phyloP scores from a whole-genome alignment of 2,888 invertebrate species.

The Tenthredo livida region DNA sequence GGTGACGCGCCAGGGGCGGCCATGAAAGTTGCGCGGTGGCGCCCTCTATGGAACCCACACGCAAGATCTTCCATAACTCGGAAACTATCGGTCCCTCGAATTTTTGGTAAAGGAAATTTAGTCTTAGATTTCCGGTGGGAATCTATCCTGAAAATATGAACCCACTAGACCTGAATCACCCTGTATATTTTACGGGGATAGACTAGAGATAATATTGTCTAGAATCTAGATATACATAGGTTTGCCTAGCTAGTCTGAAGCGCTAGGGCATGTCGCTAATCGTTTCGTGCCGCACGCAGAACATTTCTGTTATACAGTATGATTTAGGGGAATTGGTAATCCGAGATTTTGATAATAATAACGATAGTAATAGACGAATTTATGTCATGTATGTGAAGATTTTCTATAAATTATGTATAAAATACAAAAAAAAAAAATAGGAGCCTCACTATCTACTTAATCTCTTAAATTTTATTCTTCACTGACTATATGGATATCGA shows the following conservation, averaged over 20 bases:
- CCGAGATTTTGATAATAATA: not conserved
- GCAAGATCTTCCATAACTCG: no score
- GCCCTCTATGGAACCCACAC: no score
- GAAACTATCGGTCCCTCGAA: no score
- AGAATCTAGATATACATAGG: not conserved
- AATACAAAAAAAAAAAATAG: not conserved
- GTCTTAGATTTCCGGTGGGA: no score
- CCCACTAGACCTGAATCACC: no score
- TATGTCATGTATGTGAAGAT: not conserved
- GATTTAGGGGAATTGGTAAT: not conserved
- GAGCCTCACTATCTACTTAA: not conserved
- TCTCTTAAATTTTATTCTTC: not conserved
- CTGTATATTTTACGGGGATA: not conserved
- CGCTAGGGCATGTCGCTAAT: constrained; percentile 15
- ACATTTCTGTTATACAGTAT: not conserved
- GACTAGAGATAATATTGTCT: not conserved
- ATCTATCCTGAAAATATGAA: no score
- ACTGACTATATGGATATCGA: not conserved
- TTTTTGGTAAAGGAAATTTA: no score
- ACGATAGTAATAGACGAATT: not conserved
- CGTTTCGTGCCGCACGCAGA: constrained; percentile 41
- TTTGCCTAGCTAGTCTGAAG: not conserved
- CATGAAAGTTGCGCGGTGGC: not conserved
- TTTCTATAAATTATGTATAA: not conserved
- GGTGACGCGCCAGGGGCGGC: no score